Base-by-base conservation (phyloP, 2,113 vertebrate species). In the Bucco capensis region DNA sequence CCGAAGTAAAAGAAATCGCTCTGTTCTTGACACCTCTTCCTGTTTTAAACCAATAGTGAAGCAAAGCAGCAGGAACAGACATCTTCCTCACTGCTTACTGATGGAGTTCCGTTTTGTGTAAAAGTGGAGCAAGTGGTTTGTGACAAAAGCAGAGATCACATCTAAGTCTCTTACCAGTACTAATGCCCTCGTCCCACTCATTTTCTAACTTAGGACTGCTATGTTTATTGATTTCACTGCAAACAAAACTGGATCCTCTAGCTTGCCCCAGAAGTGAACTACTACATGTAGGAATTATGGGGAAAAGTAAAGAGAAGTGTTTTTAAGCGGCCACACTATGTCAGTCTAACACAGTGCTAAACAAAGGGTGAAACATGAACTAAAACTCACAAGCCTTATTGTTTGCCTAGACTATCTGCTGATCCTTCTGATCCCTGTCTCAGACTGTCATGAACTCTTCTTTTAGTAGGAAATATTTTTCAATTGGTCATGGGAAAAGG, bases 371-470 rank as follows among this genome's bases (percentile, higher is more conserved):
- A 88, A 94, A 95, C 22, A 40, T 14, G 60, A 94, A 79, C 79
- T 93, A 88, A 86, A 92, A 75, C 0, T 44, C 67, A 73, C 58
- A 94, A 83, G 56, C 27, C 37, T 84, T 75, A 42, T 19, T 88
- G 79, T 87, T 86, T 90, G 44, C 56, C 33, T 71, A 75, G 91
- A 93, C 96, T 93, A 88, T 81, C 67, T 82, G 51, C 65, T 93
- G 88, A 93, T 89, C 40, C 57, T 82, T 78, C 80, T 81, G 58
- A 94, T 88, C 31, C 49, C 38, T 31, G 42, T 77, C 74, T 96
- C 69, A 87, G 67, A 89, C 57, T 88, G 60, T 25, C 47, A 54
- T 19, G 83, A 89, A 71, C 51, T 4, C 8, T 47, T 91, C 53
- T 46, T 87, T 70, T 54, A 89, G 40, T 31, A 87, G 25, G 14